Base-by-base conservation (phyloP, 92 coral and sea anemone species). In the Chrysogorgia sp. region DNA sequence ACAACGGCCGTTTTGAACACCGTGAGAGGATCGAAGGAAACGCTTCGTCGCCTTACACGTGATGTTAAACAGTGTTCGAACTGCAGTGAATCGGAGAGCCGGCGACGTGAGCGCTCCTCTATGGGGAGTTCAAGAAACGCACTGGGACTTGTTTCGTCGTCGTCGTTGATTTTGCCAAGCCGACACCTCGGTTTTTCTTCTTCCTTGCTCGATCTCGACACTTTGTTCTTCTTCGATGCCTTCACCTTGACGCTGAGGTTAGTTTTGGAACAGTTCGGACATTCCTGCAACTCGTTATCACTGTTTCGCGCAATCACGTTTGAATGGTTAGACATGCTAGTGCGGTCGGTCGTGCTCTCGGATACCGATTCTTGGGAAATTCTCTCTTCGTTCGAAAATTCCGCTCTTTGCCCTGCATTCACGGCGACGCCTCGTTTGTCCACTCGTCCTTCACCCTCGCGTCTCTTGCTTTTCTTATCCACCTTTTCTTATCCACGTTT, bases 1-100 rank as follows among this genome's bases (percentile, higher is more conserved):
- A 86, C 40, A 0, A 93, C 88, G 15, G 99, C 99, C 89, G 97
- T 92, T 53, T 96, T 90, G 17, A 96, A 87, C 3, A 92, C 76
- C 48, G 92, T 88, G 52, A 87, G 82, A 1, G 96, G 86, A 37
- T 96, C 99, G 22, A 96, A 79, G 25, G 99, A 96, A 1, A 90
- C 71, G 47, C 99, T 96, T 35, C 92, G 71, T 67, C 92, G 87
- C 45, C 88, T 85, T 10, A 56, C 65, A 2, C 79, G 79, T 10
- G 79, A 65, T 22, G 79, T 20, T 23, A 12, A 29, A 23, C 17
- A 10, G 14, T 72, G 31, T 1, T 28, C 50, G 4, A 72, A 20
- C 40, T 72, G 48, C 28, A 55, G 33, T 0, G 79, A 72, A 2
- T 53, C 64, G 21, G 65, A 72, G 17, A 53, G 79, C 34, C 79